A percentile compares a stretch with the other conserved stretches of the same genome.
phyloP scores from a whole-genome alignment of 1,140 invertebrate species.

The Psix sp. region DNA sequence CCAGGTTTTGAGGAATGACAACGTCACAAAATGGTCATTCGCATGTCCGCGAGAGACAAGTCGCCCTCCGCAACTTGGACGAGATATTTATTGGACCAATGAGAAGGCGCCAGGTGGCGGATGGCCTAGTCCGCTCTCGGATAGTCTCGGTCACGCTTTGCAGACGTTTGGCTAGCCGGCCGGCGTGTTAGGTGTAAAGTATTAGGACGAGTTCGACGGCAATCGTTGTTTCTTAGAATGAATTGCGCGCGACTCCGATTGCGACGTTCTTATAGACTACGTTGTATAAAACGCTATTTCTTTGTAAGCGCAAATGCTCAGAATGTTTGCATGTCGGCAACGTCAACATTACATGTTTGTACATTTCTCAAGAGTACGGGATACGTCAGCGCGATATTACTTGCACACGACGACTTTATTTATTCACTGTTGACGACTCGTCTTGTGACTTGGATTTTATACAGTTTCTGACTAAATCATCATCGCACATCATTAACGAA shows the following conservation, averaged over 20 bases:
- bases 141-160: too few species aligned
- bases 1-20: constrained; percentile 58
- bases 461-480: constrained; percentile 8
- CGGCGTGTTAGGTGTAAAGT: too few species aligned
- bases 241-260: background rate
- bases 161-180: too few species aligned
- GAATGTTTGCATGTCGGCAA: constrained; percentile 55
- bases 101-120: constrained; percentile 7
- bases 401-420: constrained; percentile 39
- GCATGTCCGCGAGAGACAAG: too few species aligned
- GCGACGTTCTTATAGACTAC: constrained; percentile 26
- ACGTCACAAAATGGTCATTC: too few species aligned
- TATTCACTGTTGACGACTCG: constrained; percentile 28
- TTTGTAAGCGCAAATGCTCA: constrained; percentile 49
- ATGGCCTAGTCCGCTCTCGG: too few species aligned
- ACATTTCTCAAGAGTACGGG: constrained; percentile 55
- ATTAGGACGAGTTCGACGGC: too few species aligned
- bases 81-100: constrained; percentile 32
- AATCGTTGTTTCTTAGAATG: constrained; percentile 12
- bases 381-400: constrained; percentile 54
- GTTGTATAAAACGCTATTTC: constrained; percentile 44
- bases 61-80: constrained; percentile 11
- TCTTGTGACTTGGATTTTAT: constrained; percentile 3
- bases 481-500: constrained; percentile 29
- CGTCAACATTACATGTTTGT: constrained; percentile 53